Conservation (phyloP, 1,140 invertebrate species). For the Anastrepha obliqua region DNA sequence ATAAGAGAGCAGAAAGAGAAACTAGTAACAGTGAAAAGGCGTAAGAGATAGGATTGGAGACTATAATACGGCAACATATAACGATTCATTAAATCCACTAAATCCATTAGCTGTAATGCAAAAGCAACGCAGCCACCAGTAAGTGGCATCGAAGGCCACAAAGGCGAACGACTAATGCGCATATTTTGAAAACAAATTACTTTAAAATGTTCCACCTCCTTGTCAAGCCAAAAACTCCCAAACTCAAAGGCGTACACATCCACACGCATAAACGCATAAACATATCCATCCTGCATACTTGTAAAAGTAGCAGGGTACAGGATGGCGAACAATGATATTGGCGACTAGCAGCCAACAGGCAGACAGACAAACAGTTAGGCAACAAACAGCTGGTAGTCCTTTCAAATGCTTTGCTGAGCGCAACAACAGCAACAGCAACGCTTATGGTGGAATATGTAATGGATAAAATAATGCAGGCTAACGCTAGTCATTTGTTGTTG, state of each 20-base stretch:
- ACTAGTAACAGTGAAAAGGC: not conserved
- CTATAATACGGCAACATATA: not conserved
- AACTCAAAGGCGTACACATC: not conserved
- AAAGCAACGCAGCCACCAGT: not conserved
- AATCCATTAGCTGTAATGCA: slow-evolving; percentile 54
- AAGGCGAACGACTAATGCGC: slow-evolving; percentile 29
- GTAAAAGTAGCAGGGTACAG: not conserved
- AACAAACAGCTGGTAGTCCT: not conserved
- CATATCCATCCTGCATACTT: not conserved
- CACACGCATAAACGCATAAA: not conserved
- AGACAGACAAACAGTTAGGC: not conserved
- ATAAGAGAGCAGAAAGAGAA: not conserved
- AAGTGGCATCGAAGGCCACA: slow-evolving; percentile 15
- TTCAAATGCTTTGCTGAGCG: not conserved
- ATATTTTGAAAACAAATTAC: slow-evolving; percentile 55
- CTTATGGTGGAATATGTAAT: slow-evolving; percentile 15
- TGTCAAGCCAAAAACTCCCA: not conserved
- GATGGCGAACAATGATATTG: slow-evolving; percentile 17
- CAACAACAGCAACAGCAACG: slow-evolving; percentile 4
- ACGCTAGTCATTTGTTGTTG: not conserved
- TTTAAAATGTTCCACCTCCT: slow-evolving; percentile 41
- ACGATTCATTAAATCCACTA: slow-evolving; percentile 44
- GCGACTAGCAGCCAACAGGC: not conserved
- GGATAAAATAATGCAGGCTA: not conserved
- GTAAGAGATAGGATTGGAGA: not conserved